Percentiles rank a stretch among this genome's conserved stretches.
Conservation (phyloP, 2,113 vertebrate species). For the Ptychochromis oligacanthus region DNA sequence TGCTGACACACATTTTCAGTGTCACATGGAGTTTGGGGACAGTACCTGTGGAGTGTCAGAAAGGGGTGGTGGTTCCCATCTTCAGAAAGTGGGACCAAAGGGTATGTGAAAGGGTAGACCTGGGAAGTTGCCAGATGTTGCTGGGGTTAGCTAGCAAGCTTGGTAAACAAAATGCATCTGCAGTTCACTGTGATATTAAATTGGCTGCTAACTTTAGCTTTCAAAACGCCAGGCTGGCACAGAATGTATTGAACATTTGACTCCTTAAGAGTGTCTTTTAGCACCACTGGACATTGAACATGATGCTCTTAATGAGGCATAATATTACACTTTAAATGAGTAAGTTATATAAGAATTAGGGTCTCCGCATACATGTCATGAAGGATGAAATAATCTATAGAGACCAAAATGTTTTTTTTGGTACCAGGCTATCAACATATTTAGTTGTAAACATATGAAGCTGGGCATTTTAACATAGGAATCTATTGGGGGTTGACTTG, state of each 20-base stretch:
- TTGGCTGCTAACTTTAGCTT: background rate
- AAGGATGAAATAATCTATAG: too few relatives aligned
- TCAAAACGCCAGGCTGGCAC: too few relatives aligned
- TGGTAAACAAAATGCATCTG: background rate
- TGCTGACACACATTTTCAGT: too few relatives aligned
- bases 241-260: background rate
- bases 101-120: background rate
- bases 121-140: background rate
- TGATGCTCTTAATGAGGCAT: background rate
- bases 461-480: too few relatives aligned
- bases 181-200: background rate
- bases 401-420: too few relatives aligned
- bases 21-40: too few relatives aligned
- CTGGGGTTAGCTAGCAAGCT: background rate
- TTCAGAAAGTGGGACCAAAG: background rate
- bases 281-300: background rate
- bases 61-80: background rate
- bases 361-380: too few relatives aligned
- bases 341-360: too few relatives aligned
- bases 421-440: too few relatives aligned
- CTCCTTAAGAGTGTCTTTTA: background rate
- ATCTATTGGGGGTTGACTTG: background rate
- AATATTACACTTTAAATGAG: background rate
- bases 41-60: too few relatives aligned
- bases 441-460: too few relatives aligned